Percentiles rank a stretch among this genome's conserved stretches.
Evolutionary conservation across 2,113 vertebrate genomes (phyloP).

Genomic region (Entosphenus tridentatus): DNA sequence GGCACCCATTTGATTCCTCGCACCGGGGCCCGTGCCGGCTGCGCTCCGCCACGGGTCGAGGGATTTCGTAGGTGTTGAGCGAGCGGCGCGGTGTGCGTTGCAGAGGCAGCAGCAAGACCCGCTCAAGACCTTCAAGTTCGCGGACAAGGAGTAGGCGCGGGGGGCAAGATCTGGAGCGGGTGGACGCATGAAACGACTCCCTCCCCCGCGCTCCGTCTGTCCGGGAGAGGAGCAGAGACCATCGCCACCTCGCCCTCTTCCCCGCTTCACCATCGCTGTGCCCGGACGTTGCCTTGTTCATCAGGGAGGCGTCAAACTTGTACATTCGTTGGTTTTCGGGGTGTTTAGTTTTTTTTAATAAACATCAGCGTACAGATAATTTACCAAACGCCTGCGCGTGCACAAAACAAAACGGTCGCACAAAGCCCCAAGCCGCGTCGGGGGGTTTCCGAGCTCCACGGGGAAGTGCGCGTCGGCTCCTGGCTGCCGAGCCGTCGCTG

Average conservation of each 20-base stretch:
- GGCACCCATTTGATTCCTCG: not conserved
- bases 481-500: not conserved
- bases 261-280: not conserved
- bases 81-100: too few species aligned
- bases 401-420: too few species aligned
- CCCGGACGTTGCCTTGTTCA: not conserved
- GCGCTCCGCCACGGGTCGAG: not conserved
- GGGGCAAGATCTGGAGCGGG: not conserved
- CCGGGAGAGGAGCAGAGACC: too few species aligned
- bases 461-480: too few species aligned
- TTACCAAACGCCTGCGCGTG: too few species aligned
- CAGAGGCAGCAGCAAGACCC: slow-evolving; percentile 4
- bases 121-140: not conserved
- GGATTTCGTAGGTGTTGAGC: too few species aligned
- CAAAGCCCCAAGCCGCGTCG: too few species aligned
- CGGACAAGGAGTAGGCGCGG: not conserved
- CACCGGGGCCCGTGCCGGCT: not conserved
- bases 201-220: not conserved
- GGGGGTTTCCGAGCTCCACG: too few species aligned
- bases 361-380: too few species aligned
- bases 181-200: not conserved
- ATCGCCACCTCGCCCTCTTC: not conserved
- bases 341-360: too few species aligned
- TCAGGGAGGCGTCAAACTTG: not conserved
- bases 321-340: too few species aligned